Conservation (phyloP, 2,888 invertebrate species). For the Terebella lapidaria region DNA sequence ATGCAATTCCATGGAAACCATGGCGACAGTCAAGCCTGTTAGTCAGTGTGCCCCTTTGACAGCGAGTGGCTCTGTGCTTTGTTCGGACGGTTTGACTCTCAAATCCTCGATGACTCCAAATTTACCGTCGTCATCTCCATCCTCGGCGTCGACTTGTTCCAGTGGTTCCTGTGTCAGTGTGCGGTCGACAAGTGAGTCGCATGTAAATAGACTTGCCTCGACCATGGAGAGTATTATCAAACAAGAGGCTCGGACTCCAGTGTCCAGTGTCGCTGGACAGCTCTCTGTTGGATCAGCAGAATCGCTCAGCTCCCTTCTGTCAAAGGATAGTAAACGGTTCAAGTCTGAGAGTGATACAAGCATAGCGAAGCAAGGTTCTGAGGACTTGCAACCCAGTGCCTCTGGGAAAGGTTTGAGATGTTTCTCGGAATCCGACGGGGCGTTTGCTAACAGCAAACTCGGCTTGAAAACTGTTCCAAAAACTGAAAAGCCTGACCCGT, state of each 20-base stretch:
- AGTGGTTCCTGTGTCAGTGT: conserved; percentile 32
- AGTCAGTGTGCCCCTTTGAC: neutral
- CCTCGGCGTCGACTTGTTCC: neutral
- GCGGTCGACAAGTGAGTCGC: conserved; percentile 24
- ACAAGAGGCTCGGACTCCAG: conserved; percentile 9
- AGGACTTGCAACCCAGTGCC: neutral
- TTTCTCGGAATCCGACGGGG: neutral
- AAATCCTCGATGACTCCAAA: no score
- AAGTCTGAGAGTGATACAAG: neutral
- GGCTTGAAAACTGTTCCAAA: neutral
- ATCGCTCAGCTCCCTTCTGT: neutral
- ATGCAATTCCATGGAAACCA: neutral
- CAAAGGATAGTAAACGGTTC: neutral
- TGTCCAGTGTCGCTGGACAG: neutral
- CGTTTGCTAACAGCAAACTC: neutral
- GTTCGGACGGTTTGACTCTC: neutral
- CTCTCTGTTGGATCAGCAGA: neutral
- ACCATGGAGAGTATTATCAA: conserved; percentile 25
- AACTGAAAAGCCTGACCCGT: conserved; percentile 3
- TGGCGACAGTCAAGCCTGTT: neutral
- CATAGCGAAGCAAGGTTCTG: neutral
- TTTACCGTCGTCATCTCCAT: neutral
- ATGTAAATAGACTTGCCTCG: conserved; percentile 23
- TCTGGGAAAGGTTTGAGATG: neutral
- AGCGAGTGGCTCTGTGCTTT: neutral